Percentiles rank a stretch among this genome's conserved stretches.
These are phyloP conservation scores for Microctonus aethiopoides DNA, from an alignment of 2,888 invertebrate genomes.

Conservation along the genomic window DNA sequence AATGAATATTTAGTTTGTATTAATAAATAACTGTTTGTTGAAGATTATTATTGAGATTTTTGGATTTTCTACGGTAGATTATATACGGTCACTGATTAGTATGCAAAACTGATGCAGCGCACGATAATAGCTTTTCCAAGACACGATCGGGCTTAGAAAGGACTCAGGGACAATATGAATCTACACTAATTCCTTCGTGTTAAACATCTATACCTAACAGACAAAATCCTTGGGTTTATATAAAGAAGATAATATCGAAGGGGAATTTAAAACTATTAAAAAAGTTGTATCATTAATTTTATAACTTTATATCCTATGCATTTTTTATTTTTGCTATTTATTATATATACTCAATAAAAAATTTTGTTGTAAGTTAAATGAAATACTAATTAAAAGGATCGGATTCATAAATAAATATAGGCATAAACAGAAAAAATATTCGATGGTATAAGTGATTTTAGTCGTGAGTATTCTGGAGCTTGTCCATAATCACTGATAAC, in stretches of 20 bases:
- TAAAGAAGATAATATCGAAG: too few species aligned
- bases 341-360: slow-evolving; percentile 11
- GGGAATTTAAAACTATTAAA: too few species aligned
- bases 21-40: not conserved
- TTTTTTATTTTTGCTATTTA: not conserved
- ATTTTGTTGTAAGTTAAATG: slow-evolving; percentile 33
- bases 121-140: slow-evolving; percentile 51
- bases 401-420: not conserved
- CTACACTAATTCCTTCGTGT: slow-evolving; percentile 48
- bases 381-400: slow-evolving; percentile 44
- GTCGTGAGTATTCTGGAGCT: not conserved
- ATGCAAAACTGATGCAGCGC: slow-evolving; percentile 60
- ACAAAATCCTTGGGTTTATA: not conserved
- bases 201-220: not conserved
- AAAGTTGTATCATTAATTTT: too few species aligned
- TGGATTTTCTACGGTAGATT: not conserved
- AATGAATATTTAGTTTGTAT: too few species aligned
- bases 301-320: not conserved
- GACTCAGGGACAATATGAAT: slow-evolving; percentile 58
- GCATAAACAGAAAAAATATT: not conserved
- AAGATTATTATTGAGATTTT: not conserved
- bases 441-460: not conserved
- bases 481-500: slow-evolving; percentile 63
- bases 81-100: slow-evolving; percentile 61
- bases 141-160: slow-evolving; percentile 52